Percentiles rank a stretch among this genome's conserved stretches.
Conservation (phyloP, 2,113 vertebrate species). For the Apistogramma diplotaenia region DNA sequence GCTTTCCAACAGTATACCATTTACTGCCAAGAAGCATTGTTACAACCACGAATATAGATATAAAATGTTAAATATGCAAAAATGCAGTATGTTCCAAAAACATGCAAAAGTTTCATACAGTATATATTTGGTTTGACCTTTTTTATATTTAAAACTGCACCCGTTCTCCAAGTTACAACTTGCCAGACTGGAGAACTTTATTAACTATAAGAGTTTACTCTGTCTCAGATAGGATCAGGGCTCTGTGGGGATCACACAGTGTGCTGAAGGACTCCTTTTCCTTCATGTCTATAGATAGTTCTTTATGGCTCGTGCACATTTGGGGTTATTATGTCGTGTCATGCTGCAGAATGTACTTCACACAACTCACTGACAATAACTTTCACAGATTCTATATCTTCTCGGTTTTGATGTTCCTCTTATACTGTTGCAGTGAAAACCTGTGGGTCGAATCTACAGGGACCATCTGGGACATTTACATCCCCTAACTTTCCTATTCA, state of each 20-base stretch:
- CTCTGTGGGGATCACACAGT: not conserved
- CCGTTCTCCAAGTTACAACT: not conserved
- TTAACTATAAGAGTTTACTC: not conserved
- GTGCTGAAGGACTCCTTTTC: not conserved
- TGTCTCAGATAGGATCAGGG: not conserved
- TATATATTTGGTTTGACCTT: not conserved
- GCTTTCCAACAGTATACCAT: too few relatives aligned
- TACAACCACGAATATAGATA: not conserved
- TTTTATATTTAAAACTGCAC: not conserved
- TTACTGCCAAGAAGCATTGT: too few relatives aligned
- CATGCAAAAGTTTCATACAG: not conserved
- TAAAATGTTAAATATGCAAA: not conserved
- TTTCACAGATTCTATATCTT: not conserved
- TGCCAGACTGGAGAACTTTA: not conserved
- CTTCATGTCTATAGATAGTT: not conserved
- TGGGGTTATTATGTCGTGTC: not conserved
- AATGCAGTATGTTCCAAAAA: not conserved
- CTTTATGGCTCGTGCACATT: not conserved
- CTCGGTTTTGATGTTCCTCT: not conserved
- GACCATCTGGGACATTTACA: conserved; percentile 79
- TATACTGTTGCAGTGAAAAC: conserved; percentile 77
- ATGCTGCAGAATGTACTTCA: not conserved
- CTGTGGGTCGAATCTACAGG: conserved; percentile 78
- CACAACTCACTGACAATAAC: not conserved
- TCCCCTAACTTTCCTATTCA: conserved; percentile 83